These are phyloP conservation scores for Hydroisotoma schaefferi DNA, from an alignment of 2,888 invertebrate genomes.

Conservation along the genomic window DNA sequence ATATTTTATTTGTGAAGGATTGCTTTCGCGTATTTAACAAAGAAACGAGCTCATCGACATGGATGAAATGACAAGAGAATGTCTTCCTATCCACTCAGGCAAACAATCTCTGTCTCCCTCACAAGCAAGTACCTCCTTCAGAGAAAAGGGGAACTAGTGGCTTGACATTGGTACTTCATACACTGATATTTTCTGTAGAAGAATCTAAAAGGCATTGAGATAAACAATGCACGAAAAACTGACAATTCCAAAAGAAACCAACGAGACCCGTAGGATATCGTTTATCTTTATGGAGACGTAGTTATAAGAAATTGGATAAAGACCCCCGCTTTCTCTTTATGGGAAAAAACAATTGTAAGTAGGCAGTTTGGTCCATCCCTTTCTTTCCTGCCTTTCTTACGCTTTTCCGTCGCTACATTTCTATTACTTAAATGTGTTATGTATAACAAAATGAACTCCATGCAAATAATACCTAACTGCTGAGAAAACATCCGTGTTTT, in stretches of 20 bases:
- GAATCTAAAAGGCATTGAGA: too few species aligned
- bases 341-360: conserved; percentile 5
- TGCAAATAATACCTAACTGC: conserved; percentile 8
- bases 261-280: not conserved
- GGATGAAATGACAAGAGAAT: too few species aligned
- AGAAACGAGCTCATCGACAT: conserved; percentile 1
- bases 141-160: not conserved
- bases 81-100: not conserved
- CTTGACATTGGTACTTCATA: not conserved
- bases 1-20: not conserved
- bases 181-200: too few species aligned
- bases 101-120: not conserved
- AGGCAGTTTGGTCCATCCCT: not conserved
- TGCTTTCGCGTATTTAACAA: not conserved
- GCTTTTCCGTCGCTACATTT: not conserved
- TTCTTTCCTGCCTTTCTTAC: not conserved
- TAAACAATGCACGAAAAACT: not conserved
- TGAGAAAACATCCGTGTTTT: not conserved
- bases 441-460: conserved; percentile 1
- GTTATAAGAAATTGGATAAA: conserved; percentile 4
- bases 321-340: not conserved
- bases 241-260: not conserved
- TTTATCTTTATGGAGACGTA: conserved; percentile 3
- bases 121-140: not conserved
- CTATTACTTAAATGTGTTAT: not conserved